Percentiles rank a stretch among this genome's conserved stretches.
Conservation (phyloP, 2,797 vertebrate genomes). For the Eleutherodactylus coqui region DNA sequence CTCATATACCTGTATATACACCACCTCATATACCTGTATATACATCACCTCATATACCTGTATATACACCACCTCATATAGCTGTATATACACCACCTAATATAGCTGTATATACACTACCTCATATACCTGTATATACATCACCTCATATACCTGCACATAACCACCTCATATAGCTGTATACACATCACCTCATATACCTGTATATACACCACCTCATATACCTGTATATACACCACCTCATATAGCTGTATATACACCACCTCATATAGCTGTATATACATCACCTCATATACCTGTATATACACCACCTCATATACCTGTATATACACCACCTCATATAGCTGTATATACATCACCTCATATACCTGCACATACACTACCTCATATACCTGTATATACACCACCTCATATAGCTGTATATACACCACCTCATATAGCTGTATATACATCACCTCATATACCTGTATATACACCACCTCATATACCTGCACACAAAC, state of each 20-base stretch:
- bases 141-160: neutral
- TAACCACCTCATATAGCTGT: neutral
- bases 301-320: neutral
- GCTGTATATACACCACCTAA: no score
- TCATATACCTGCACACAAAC: neutral
- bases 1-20: no score
- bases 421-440: neutral
- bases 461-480: no score
- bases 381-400: neutral
- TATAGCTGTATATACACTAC: neutral
- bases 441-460: neutral
- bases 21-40: neutral
- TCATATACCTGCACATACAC: neutral
- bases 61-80: neutral
- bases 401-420: neutral
- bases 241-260: neutral
- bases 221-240: no score
- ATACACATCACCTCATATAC: neutral
- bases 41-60: neutral
- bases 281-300: neutral
- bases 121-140: no score
- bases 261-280: no score
- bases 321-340: no score
- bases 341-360: neutral
- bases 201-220: neutral